Base-by-base conservation (phyloP, 2,797 vertebrate species). In the Brotula barbata region DNA sequence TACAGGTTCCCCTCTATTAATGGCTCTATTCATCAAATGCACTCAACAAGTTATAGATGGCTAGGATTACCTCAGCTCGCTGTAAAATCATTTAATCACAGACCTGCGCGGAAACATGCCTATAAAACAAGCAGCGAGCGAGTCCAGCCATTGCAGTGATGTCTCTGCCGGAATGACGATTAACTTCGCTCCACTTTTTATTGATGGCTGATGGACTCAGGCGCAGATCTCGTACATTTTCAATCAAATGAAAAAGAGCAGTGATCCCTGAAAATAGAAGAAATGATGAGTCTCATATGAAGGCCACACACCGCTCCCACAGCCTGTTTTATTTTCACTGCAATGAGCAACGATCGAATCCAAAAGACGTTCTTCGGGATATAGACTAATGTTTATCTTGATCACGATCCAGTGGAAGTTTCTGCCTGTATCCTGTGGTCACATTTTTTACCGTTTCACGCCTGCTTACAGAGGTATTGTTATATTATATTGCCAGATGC, bases 341-440 rank as follows among this genome's bases (percentile, higher is more conserved):
- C 21, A 40, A 42, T 19, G 31, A 16, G 49, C 41, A 36, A 61
- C 16, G 41, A 41, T 75, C 52, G 62, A 48, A 64, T 66, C 59
- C 58, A 66, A 59, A 55, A 40, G 39, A 40, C 54, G 73, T 78
- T 47, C 50, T 47, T 54, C 64, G 49, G 42, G 63, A 70, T 67
- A 28, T 62, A 76, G 43, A 48, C 73, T 53, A 39, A 69, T 62
- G 55, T 81, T 82, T 73, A 48, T 80, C 33, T 39, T 62, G 77
- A 68, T 64, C 57, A 56, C 23, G 47, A 66, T 78, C 61, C 63
- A 64, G 77, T 67, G 73, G 69, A 33, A 40, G 25, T 61, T 67
- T 57, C 36, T 46, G 25, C 37, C 58, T 40, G 15, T n/a, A 14
- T 42, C 31, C 31, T 51, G 55, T 28, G 40, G 31, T 55, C 48